A percentile compares a stretch with the other conserved stretches of the same genome.
Evolutionary conservation across 2,113 vertebrate genomes (phyloP).

Genomic region (Mohoua ochrocephala): DNA sequence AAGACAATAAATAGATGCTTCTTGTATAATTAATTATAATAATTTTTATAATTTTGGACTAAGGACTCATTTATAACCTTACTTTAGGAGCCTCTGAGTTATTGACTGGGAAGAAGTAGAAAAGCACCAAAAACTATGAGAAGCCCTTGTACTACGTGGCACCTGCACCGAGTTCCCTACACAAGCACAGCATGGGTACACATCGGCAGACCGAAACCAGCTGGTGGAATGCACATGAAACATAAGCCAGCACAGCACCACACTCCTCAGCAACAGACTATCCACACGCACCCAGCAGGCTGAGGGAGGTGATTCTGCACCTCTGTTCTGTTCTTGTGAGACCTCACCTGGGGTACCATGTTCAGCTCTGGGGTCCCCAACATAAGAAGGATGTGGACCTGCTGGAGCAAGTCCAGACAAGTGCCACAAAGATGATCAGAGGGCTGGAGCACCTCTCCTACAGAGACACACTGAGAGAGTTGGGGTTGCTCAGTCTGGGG

Average conservation of each 20-base stretch:
- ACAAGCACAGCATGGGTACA: not conserved
- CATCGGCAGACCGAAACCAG: not conserved
- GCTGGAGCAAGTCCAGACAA: not conserved
- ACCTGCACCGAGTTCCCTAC: not conserved
- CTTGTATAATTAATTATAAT: not conserved
- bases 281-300: not conserved
- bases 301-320: not conserved
- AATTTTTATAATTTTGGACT: not conserved
- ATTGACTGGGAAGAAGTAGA: not conserved
- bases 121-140: not conserved
- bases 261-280: not conserved
- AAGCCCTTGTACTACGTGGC: not conserved
- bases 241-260: not conserved
- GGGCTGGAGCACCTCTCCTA: not conserved
- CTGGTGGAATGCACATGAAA: not conserved
- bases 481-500: not conserved
- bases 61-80: not conserved
- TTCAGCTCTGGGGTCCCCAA: not conserved
- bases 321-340: not conserved
- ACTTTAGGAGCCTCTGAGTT: not conserved
- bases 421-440: not conserved
- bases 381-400: not conserved
- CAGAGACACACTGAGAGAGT: not conserved
- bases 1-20: not conserved
- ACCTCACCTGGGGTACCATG: not conserved